Base-by-base conservation (phyloP, 2,797 vertebrate genomes). In the Bradypus variegatus region DNA sequence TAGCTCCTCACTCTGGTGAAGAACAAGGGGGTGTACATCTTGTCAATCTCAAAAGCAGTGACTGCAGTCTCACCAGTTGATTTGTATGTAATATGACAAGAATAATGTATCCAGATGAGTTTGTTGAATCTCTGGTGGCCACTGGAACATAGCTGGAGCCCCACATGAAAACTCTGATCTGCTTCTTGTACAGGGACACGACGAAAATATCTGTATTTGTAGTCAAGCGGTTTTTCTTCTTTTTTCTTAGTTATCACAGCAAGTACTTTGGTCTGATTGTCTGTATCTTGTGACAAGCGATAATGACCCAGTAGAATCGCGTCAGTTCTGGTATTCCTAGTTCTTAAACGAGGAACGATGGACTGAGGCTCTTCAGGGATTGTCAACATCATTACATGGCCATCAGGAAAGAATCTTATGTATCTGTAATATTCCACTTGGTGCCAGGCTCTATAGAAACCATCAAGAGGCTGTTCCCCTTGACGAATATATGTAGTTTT, bases 231-330 rank as follows among this genome's bases (percentile, higher is more conserved):
- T 98, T 98, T 99, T 97, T 99, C 99, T 93, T 99, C 99, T 96
- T 98, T 99, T 96, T 98, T 99, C 98, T 99, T 99, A 97, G 98
- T 98, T 96, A 99, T 98, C 90, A 99, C 98, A 97, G 98, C 98
- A 98, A 98, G 99, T 97, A 99, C 98, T 99, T 99, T 99, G 98
- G 99, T 99, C 98, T 99, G 98, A 98, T 99, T 99, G 98, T 99
- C 99, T n/a, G 98, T 98, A 96, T 99, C 99, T 97, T 99, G 99
- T 95, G 98, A 99, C 96, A 99, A 98, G 96, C 99, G 99, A 96
- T 98, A 99, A 97, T 99, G 99, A 95, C 99, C 99, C 94, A 98
- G 95, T 93, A 99, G 97, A 96, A 98, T 98, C 96, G 98, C 98
- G 94, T 99, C 99, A 36, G 98, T 98, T 97, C 99, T 99, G 96